Base-by-base conservation (phyloP, 1,140 invertebrate genomes). In the Asbolus verrucosus region DNA sequence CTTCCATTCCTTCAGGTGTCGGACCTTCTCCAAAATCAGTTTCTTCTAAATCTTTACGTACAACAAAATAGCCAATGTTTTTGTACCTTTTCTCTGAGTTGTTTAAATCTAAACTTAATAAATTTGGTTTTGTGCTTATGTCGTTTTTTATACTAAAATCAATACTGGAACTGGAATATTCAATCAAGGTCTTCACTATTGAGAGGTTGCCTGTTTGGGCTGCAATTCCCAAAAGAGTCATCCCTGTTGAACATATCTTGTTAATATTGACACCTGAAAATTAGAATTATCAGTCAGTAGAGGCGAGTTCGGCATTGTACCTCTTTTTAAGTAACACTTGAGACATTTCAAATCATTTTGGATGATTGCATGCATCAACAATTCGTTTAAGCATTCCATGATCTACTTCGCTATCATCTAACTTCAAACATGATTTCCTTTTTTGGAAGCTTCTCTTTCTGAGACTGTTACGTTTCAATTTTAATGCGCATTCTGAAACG, bases 1-100 rank as follows among this genome's bases (percentile, higher is more conserved):
- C 83, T 54, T 87, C 86, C 86, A 87, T 87, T 9, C 85, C 86
- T 65, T 87, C 86, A 4, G 86, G 86, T 27, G 86, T 87, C 11
- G 77, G 79, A 9, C 84, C 83, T 30, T 86, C 83, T 65, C 83
- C 83, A 46, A 82, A 75, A 61, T 82, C 74, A 70, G 69, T 72
- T 61, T 80, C 73, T 15, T 79, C 75, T 13, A 75, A 16, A 41
- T 81, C 80, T 27, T 76, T 75, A 65, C 78, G 75, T 9, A 82
- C 78, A 6, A 83, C 79, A 76, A 82, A 81, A 71, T 82, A 82
- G 41, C 82, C 82, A 59, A 82, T 82, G 67, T 80, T 81, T 66
- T 77, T 79, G 24, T 66, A 74, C 59, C 68, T 63, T 63, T 65
- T 41, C 59, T 72, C 71, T 15, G 69, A 59, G 46, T 39, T 41